Evolutionary conservation across 1,140 invertebrate genomes (phyloP).

Genomic region (Solenopsis fugax): DNA sequence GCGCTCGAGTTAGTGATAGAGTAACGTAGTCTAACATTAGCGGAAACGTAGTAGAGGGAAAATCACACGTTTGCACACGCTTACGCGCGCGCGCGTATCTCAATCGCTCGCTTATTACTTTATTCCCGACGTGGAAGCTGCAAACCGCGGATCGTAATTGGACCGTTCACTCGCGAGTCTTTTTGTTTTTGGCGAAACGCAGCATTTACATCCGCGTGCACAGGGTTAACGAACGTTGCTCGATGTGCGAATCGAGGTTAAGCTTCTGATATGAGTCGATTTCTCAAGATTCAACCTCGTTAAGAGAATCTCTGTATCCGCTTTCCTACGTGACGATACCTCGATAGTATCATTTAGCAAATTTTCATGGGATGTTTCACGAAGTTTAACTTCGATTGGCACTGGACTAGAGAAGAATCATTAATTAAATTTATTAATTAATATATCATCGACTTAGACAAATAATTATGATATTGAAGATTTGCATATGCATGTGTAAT

Average conservation of each 20-base stretch:
- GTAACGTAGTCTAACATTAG: constrained; percentile 41
- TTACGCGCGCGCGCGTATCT: neutral
- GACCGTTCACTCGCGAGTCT: neutral
- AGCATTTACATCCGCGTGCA: constrained; percentile 14
- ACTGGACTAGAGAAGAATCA: neutral
- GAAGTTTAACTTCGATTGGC: neutral
- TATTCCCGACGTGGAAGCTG: constrained; percentile 32
- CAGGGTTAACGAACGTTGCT: neutral
- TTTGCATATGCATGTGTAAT: neutral
- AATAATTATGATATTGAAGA: neutral
- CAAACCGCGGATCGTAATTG: neutral
- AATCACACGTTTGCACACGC: constrained; percentile 18
- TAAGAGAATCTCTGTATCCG: neutral
- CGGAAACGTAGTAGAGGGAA: constrained; percentile 7
- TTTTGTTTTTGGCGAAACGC: neutral
- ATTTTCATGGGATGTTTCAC: neutral
- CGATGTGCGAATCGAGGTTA: neutral
- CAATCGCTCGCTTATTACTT: constrained; percentile 44
- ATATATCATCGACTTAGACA: neutral
- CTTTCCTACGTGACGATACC: neutral
- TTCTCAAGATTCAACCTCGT: neutral
- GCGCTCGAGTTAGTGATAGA: constrained; percentile 35
- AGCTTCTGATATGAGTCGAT: neutral
- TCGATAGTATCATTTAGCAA: neutral
- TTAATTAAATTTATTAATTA: constrained; percentile 3